Evolutionary conservation across 2,888 invertebrate species (phyloP).

Genomic region (Pecten maximus): DNA sequence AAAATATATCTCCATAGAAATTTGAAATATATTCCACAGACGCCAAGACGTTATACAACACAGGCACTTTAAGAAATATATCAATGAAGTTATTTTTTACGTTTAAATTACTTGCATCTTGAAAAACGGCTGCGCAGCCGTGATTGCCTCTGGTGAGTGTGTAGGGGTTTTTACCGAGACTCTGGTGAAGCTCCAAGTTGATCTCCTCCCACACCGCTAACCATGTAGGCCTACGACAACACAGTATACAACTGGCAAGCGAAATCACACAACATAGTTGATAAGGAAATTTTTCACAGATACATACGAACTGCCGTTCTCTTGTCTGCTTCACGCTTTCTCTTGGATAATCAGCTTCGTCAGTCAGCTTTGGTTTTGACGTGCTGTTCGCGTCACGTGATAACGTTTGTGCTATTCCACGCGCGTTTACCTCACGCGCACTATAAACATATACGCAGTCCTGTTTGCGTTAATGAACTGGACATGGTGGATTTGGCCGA

Average conservation of each 20-base stretch:
- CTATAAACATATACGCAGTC: neutral
- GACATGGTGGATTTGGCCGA: neutral
- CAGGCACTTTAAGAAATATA: neutral
- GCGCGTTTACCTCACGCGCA: slow-evolving; percentile 12
- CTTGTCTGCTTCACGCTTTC: neutral
- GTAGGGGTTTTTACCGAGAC: neutral
- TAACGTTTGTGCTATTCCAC: neutral
- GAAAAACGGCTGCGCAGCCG: neutral
- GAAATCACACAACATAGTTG: slow-evolving; percentile 22
- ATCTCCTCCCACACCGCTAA: neutral
- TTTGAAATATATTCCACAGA: neutral
- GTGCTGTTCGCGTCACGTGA: neutral
- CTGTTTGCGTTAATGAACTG: neutral
- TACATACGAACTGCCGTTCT: neutral
- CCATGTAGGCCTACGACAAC: slow-evolving; percentile 13
- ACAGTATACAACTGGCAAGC: neutral
- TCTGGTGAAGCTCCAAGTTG: neutral
- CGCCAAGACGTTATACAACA: neutral
- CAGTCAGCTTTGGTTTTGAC: slow-evolving; percentile 6
- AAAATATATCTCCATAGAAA: neutral
- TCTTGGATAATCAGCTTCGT: slow-evolving; percentile 33
- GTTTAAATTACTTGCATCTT: slow-evolving; percentile 9
- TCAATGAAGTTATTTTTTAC: slow-evolving; percentile 23
- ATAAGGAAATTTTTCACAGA: slow-evolving; percentile 8
- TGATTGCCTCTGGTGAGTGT: neutral